Conservation (phyloP, 2,888 invertebrate genomes). For the Clistopyga incitator region DNA sequence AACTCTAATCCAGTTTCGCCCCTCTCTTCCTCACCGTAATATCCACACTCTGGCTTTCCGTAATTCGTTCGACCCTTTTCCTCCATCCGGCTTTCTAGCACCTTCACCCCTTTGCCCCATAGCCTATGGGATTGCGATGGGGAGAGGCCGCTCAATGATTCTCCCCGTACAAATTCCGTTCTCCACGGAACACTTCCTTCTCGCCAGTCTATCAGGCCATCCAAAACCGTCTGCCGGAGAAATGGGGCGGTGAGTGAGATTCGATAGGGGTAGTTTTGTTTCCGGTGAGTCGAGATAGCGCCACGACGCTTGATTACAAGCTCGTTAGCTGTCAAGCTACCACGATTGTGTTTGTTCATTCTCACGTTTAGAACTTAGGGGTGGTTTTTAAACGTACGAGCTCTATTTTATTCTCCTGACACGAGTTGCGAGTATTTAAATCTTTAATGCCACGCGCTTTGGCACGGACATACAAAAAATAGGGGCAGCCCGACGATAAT, state of each 20-base stretch:
- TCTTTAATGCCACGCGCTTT: not conserved
- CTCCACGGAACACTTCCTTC: conserved; percentile 30
- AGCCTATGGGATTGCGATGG: conserved; percentile 2
- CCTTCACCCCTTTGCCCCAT: conserved; percentile 49
- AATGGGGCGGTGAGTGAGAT: conserved; percentile 35
- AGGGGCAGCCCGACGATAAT: not conserved
- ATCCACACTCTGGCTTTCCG: conserved; percentile 60
- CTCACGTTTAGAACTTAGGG: not conserved
- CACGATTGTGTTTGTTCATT: conserved; percentile 11
- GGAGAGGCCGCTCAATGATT: conserved; percentile 37
- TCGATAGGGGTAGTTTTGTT: conserved; percentile 62
- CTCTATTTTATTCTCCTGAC: not conserved
- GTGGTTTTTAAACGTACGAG: not conserved
- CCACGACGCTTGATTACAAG: conserved; percentile 65
- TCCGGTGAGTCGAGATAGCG: conserved; percentile 8
- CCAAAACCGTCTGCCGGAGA: conserved; percentile 18
- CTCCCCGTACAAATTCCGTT: conserved; percentile 13
- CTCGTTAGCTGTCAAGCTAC: conserved; percentile 74
- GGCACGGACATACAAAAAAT: not conserved
- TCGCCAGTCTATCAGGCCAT: conserved; percentile 45
- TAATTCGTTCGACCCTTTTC: conserved; percentile 64
- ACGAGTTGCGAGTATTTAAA: not conserved
- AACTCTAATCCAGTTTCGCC: conserved; percentile 63
- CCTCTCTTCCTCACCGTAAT: conserved; percentile 25
- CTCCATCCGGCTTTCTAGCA: conserved; percentile 25